Conservation (phyloP, 2,797 vertebrate genomes). For the Enteromius thamalakanensis region DNA sequence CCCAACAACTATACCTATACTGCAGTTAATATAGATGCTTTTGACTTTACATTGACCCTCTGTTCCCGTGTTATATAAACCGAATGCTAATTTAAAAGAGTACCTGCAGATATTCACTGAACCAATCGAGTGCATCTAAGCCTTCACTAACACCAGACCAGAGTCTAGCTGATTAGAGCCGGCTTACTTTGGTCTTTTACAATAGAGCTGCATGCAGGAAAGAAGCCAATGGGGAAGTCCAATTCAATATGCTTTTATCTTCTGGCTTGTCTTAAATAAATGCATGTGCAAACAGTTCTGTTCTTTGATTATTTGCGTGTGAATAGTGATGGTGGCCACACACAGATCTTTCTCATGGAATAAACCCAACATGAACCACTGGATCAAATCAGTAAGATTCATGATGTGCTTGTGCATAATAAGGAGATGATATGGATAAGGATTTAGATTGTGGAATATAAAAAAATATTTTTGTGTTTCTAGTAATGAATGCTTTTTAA, state of each 20-base stretch:
- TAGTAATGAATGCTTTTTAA: background rate
- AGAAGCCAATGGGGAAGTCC: slow-evolving; percentile 67
- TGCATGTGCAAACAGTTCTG: slow-evolving; percentile 27
- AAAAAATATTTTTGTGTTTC: background rate
- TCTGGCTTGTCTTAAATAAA: slow-evolving; percentile 68
- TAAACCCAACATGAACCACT: background rate
- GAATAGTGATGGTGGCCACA: slow-evolving; percentile 28
- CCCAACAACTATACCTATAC: background rate
- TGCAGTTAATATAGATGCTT: background rate
- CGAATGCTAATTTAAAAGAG: slow-evolving; percentile 89
- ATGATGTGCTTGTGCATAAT: background rate
- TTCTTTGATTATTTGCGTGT: slow-evolving; percentile 23
- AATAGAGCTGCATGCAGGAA: slow-evolving; percentile 76
- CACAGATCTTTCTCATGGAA: slow-evolving; percentile 15
- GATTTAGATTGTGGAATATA: background rate
- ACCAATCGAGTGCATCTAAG: slow-evolving; percentile 79
- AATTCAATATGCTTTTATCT: slow-evolving; percentile 62
- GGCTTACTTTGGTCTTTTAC: slow-evolving; percentile 74
- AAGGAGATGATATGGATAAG: background rate
- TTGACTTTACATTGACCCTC: slow-evolving; percentile 19
- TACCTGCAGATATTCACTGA: slow-evolving; percentile 72
- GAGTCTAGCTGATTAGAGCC: slow-evolving; percentile 72
- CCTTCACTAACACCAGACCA: slow-evolving; percentile 71
- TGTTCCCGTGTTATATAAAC: slow-evolving; percentile 70
- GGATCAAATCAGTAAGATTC: background rate